Conservation (phyloP, 2,113 vertebrate genomes). For the Speoplatyrhinus poulsoni region DNA sequence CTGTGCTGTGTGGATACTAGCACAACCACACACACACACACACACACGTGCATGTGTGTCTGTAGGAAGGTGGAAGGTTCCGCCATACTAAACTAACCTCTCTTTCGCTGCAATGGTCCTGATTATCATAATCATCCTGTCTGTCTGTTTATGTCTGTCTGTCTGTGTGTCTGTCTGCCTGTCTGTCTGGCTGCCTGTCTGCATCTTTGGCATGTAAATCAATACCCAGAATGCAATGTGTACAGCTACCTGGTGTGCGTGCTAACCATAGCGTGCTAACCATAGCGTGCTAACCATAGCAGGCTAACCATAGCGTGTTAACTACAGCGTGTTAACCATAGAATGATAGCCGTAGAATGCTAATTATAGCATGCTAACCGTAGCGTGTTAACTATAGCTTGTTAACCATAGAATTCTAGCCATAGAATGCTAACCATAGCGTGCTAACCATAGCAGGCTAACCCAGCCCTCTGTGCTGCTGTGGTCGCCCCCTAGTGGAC, state of each 20-base stretch:
- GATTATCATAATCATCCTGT: conserved; percentile 27
- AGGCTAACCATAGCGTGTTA: too few relatives aligned
- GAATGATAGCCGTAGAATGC: too few relatives aligned
- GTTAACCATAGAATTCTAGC: too few relatives aligned
- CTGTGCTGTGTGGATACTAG: neutral
- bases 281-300: too few relatives aligned
- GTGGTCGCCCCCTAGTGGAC: conserved; percentile 44
- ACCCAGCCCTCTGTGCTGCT: neutral
- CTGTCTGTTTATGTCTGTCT: neutral
- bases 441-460: too few relatives aligned
- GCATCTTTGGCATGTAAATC: neutral
- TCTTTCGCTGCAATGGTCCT: conserved; percentile 29
- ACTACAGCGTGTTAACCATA: too few relatives aligned
- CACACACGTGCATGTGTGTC: neutral
- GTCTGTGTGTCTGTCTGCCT: too few relatives aligned
- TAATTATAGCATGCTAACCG: too few relatives aligned
- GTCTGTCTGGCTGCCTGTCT: too few relatives aligned
- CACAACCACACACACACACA: conserved; percentile 15
- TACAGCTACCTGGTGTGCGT: neutral
- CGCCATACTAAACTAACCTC: conserved; percentile 54
- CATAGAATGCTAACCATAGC: too few relatives aligned
- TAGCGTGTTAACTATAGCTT: too few relatives aligned
- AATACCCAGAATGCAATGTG: neutral
- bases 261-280: too few relatives aligned
- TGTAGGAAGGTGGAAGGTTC: conserved; percentile 27